phyloP scores from a whole-genome alignment of 2,797 vertebrate genomes.

The Heterohyrax brucei region DNA sequence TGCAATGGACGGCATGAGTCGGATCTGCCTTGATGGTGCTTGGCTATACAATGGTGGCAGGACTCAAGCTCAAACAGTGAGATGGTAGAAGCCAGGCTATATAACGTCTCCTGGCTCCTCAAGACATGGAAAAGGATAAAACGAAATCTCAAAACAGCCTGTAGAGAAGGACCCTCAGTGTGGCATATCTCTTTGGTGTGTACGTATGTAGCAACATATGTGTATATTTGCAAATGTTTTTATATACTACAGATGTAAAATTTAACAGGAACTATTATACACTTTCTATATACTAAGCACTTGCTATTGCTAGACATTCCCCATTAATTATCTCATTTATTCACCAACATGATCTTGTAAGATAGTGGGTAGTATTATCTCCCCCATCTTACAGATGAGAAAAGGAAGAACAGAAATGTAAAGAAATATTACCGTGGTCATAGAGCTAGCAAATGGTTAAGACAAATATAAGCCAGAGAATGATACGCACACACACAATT shows the following conservation, averaged over 20 bases:
- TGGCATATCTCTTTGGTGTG: neutral
- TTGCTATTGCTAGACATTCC: slow-evolving; percentile 1
- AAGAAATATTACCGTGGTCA: neutral
- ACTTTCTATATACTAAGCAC: neutral
- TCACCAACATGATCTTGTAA: slow-evolving; percentile 46
- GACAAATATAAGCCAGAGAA: neutral
- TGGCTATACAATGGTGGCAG: neutral
- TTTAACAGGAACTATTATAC: neutral
- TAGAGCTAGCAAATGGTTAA: slow-evolving; percentile 14
- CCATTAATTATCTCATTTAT: neutral
- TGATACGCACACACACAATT: neutral
- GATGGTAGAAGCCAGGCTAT: neutral
- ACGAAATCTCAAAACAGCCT: slow-evolving; percentile 30
- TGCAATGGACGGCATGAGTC: neutral
- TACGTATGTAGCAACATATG: neutral
- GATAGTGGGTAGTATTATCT: neutral
- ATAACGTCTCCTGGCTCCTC: neutral
- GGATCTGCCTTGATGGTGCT: too few species aligned
- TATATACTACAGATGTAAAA: slow-evolving; percentile 29
- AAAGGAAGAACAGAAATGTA: neutral
- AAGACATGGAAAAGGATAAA: neutral
- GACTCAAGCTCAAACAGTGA: neutral
- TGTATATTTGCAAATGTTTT: neutral
- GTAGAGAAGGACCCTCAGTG: neutral
- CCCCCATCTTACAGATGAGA: neutral